Evolutionary conservation across 2,888 invertebrate genomes (phyloP).

Genomic region (Ellobium chinense): DNA sequence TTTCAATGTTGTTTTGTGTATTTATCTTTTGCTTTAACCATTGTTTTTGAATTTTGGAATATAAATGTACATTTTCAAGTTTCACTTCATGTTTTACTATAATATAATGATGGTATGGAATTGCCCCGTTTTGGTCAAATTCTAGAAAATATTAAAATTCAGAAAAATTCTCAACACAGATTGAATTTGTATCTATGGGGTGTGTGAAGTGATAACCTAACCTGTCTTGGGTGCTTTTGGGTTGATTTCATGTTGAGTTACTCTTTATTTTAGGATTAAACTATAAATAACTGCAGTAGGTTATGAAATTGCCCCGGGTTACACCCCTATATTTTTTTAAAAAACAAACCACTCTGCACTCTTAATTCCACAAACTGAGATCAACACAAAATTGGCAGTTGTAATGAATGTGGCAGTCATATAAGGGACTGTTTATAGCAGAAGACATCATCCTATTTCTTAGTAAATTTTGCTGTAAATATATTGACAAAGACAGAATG

Average conservation of each 20-base stretch:
- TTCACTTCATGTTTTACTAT: neutral
- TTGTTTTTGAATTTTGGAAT: neutral
- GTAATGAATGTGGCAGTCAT: too few species aligned
- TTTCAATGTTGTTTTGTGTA: neutral
- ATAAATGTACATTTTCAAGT: neutral
- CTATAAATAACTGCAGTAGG: neutral
- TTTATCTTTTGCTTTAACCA: neutral
- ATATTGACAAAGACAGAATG: too few species aligned
- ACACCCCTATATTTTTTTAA: too few species aligned
- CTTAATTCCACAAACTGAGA: too few species aligned
- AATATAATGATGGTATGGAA: slow-evolving; percentile 4
- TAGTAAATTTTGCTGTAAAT: too few species aligned
- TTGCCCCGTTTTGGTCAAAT: slow-evolving; percentile 10
- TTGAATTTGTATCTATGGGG: neutral
- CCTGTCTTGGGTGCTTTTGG: neutral
- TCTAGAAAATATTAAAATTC: neutral
- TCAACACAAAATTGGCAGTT: too few species aligned
- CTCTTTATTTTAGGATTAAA: neutral
- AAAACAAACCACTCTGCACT: too few species aligned
- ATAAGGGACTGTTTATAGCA: too few species aligned
- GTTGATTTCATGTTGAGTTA: neutral
- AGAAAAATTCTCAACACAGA: neutral
- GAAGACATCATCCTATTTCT: too few species aligned
- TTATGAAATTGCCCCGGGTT: neutral
- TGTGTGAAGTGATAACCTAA: neutral